These are phyloP conservation scores for Aleiodes alternator DNA, from an alignment of 2,888 invertebrate species.

Conservation along the genomic window DNA sequence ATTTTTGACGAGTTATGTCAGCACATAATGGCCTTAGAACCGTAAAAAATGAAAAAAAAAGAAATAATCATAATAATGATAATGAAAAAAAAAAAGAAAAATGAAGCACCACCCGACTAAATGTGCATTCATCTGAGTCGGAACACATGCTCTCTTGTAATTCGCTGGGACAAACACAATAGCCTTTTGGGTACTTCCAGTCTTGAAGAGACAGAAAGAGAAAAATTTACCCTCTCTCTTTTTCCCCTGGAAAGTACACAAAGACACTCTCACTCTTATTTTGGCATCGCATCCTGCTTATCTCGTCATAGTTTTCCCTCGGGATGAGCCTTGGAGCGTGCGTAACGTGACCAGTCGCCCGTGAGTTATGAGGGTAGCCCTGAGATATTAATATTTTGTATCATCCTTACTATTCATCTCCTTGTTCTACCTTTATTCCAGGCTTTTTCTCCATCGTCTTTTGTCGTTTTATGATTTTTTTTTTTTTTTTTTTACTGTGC, in stretches of 20 bases:
- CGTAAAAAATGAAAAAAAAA: conserved; percentile 47
- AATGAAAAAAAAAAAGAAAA: conserved; percentile 45
- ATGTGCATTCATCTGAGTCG: conserved; percentile 69
- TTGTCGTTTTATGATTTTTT: conserved; percentile 67
- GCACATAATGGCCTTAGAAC: conserved; percentile 50
- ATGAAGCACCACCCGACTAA: conserved; percentile 57
- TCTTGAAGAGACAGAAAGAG: conserved; percentile 25
- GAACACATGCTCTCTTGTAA: conserved; percentile 66
- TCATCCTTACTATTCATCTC: conserved; percentile 69
- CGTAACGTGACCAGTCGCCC: conserved; percentile 73
- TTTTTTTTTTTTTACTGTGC: conserved; percentile 39
- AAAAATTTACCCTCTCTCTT: conserved; percentile 39
- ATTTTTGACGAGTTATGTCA: conserved; percentile 75
- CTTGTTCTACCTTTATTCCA: conserved; percentile 35
- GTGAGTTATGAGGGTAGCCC: conserved; percentile 74
- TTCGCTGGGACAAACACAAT: conserved; percentile 60
- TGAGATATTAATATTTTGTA: conserved; percentile 75
- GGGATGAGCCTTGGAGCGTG: conserved; percentile 72
- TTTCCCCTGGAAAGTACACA: conserved; percentile 66
- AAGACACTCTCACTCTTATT: conserved; percentile 63
- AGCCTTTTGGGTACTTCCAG: conserved; percentile 47
- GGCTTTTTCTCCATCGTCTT: conserved; percentile 60
- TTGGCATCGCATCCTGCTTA: conserved; percentile 63
- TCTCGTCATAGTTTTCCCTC: conserved; percentile 66
- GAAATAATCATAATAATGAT: conserved; percentile 42